Evolutionary conservation across 2,113 vertebrate genomes (phyloP).

Genomic region (Prunella himalayana): DNA sequence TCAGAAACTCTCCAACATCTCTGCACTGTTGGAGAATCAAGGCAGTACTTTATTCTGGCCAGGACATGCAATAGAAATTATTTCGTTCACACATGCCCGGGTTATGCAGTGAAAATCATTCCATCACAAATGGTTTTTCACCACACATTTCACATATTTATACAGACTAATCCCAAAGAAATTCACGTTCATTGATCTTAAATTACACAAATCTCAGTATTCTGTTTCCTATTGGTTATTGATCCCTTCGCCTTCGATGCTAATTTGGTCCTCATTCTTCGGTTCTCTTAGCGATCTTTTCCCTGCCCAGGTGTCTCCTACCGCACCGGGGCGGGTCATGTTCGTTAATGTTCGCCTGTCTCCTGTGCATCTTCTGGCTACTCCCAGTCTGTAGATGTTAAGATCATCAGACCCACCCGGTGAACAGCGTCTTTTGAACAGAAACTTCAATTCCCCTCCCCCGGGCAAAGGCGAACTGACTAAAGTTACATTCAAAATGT

Average conservation of each 20-base stretch:
- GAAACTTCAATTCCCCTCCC: not conserved
- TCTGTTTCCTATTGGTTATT: not conserved
- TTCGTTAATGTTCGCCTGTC: fast-evolving
- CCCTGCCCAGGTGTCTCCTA: no score
- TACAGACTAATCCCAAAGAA: not conserved
- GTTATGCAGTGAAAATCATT: not conserved
- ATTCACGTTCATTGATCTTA: not conserved
- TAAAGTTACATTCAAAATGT: not conserved
- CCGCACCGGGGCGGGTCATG: not conserved
- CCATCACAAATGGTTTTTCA: not conserved
- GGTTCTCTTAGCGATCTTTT: not conserved
- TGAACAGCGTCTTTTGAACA: not conserved
- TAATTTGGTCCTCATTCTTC: not conserved
- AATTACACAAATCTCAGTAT: not conserved
- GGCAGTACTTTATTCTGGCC: not conserved
- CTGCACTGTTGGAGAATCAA: not conserved
- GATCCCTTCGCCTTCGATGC: not conserved
- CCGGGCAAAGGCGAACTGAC: not conserved
- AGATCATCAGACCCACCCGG: not conserved
- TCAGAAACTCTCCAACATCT: not conserved
- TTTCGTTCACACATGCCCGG: not conserved
- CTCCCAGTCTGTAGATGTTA: not conserved
- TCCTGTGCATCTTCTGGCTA: not conserved
- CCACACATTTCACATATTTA: not conserved
- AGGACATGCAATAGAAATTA: not conserved